phyloP scores from a whole-genome alignment of 2,113 vertebrate species.

The Actenoides hombroni region DNA sequence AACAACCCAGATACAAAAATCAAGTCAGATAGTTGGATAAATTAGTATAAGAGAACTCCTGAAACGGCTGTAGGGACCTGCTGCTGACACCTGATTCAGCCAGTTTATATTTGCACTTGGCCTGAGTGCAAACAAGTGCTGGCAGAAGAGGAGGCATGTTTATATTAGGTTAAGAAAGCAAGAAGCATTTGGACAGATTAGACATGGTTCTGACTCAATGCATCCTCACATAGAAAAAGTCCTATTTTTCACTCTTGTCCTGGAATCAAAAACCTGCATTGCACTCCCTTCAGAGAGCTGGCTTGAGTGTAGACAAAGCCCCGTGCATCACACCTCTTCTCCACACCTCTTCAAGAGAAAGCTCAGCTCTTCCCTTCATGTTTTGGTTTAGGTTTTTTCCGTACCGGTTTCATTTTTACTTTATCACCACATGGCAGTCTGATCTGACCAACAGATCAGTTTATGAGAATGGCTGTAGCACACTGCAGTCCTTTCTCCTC shows the following conservation, averaged over 20 bases:
- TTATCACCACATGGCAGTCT: background rate
- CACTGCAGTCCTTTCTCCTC: background rate
- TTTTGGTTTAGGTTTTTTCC: background rate
- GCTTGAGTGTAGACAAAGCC: background rate
- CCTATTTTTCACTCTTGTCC: background rate
- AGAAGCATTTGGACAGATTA: background rate
- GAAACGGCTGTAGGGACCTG: background rate
- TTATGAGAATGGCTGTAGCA: background rate
- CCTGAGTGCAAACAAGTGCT: background rate
- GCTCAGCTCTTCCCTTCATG: background rate
- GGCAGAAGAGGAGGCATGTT: background rate
- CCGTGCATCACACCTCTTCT: background rate
- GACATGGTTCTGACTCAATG: background rate
- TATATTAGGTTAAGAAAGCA: background rate
- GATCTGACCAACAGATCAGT: background rate
- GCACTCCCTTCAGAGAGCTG: background rate
- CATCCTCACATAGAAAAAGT: background rate
- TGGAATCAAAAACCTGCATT: background rate
- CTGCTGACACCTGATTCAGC: background rate
- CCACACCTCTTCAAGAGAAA: background rate
- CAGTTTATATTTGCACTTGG: background rate
- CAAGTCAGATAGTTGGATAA: background rate
- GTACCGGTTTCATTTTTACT: background rate
- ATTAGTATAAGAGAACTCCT: background rate
- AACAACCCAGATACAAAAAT: background rate